Conservation (phyloP, 2,113 vertebrate genomes). For the Acanthochromis polyacanthus region DNA sequence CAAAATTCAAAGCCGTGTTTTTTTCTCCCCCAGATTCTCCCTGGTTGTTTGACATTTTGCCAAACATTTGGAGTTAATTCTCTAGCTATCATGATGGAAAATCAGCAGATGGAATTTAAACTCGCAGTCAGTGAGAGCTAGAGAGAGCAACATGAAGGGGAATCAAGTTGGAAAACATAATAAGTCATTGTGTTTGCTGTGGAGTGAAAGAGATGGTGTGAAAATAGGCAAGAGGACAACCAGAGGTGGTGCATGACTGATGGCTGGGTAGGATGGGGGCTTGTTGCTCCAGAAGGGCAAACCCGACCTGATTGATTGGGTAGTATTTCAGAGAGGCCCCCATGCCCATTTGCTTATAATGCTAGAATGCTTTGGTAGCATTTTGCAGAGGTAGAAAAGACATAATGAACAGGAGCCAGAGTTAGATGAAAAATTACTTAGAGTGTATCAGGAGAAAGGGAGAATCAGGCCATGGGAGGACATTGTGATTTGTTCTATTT, state of each 20-base stretch:
- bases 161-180: conserved; percentile 78
- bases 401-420: conserved; percentile 22
- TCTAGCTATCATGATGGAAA: conserved; percentile 81
- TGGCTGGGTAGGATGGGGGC: conserved; percentile 61
- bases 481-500: conserved; percentile 33
- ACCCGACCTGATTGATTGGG: conserved; percentile 78
- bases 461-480: conserved; percentile 22
- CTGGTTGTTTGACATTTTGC: conserved; percentile 59
- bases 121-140: conserved; percentile 73
- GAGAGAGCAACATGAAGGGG: conserved; percentile 74
- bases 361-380: conserved; percentile 47
- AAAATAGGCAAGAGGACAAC: conserved; percentile 77
- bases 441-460: conserved; percentile 12
- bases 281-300: conserved; percentile 81
- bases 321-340: conserved; percentile 60
- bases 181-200: conserved; percentile 74
- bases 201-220: conserved; percentile 75
- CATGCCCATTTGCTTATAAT: conserved; percentile 63
- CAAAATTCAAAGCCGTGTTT: conserved; percentile 24
- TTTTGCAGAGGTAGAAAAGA: conserved; percentile 37
- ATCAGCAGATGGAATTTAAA: conserved; percentile 76
- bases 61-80: conserved; percentile 87
- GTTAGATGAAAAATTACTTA: conserved; percentile 31
- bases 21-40: conserved; percentile 13
- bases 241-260: conserved; percentile 78